Conservation (phyloP, 2,888 invertebrate species). For the Antitype chi region DNA sequence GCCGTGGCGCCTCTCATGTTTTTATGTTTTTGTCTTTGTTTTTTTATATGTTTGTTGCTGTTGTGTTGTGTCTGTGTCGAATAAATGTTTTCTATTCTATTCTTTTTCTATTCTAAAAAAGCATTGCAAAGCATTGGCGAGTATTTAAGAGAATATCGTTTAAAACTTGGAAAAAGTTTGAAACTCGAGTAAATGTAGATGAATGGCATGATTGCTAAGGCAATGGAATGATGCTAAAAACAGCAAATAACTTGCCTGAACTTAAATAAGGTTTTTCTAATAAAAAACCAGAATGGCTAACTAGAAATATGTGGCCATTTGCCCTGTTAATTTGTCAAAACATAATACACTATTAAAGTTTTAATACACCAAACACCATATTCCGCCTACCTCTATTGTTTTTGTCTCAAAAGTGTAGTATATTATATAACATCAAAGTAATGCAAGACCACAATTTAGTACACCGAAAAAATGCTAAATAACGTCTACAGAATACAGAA, state of each 20-base stretch:
- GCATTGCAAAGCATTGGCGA: no score
- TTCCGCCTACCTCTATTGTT: not conserved
- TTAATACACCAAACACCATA: not conserved
- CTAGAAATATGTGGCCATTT: not conserved
- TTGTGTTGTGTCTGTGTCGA: no score
- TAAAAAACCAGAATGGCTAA: not conserved
- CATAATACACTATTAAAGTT: not conserved
- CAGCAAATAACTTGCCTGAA: not conserved
- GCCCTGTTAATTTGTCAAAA: not conserved
- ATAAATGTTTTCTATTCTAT: no score
- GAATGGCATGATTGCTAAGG: not conserved
- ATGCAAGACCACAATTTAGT: not conserved
- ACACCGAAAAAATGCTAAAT: conserved; percentile 3
- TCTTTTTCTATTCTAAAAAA: no score
- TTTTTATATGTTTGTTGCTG: no score
- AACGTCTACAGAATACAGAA: conserved; percentile 16
- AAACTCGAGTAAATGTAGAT: not conserved
- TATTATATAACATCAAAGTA: not conserved
- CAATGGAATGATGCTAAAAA: not conserved
- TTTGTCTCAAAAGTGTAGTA: no score
- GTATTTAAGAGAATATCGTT: not conserved
- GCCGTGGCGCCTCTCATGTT: no score
- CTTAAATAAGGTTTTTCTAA: not conserved
- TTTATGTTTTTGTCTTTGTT: no score
- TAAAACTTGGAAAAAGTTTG: not conserved